phyloP scores from a whole-genome alignment of 2,113 vertebrate species.

The Nannospalax galili region DNA sequence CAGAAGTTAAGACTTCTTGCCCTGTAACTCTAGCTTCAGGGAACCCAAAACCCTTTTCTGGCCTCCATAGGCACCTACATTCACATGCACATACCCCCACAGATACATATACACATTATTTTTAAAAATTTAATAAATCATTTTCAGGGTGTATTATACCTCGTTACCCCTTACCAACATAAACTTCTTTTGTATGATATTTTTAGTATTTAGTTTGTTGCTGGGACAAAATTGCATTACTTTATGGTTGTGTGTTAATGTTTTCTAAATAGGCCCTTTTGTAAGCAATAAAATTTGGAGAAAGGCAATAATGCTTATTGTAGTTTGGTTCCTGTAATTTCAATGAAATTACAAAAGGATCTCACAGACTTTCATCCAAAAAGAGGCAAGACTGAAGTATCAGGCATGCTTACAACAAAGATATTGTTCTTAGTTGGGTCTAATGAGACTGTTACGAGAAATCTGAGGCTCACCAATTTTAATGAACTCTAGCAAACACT shows the following conservation, averaged over 20 bases:
- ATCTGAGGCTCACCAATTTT: background rate
- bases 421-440: constrained; percentile 64
- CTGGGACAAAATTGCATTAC: constrained; percentile 48
- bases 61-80: background rate
- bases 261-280: constrained; percentile 53
- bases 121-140: background rate
- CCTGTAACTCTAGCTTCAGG: background rate
- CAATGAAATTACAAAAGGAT: constrained; percentile 66
- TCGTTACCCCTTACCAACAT: background rate
- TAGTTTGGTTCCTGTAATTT: constrained; percentile 61
- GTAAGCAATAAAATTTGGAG: constrained; percentile 65
- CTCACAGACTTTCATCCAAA: constrained; percentile 68
- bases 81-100: background rate
- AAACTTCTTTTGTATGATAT: constrained; percentile 30
- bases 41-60: background rate
- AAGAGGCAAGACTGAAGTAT: background rate
- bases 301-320: constrained; percentile 52
- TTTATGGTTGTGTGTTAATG: constrained; percentile 60
- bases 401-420: constrained; percentile 9
- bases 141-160: background rate
- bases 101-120: background rate
- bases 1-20: background rate
- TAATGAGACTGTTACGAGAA: background rate
- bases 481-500: background rate
- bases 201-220: constrained; percentile 73